Evolutionary conservation across 2,113 vertebrate species (phyloP).

Genomic region (Fukomys damarensis): DNA sequence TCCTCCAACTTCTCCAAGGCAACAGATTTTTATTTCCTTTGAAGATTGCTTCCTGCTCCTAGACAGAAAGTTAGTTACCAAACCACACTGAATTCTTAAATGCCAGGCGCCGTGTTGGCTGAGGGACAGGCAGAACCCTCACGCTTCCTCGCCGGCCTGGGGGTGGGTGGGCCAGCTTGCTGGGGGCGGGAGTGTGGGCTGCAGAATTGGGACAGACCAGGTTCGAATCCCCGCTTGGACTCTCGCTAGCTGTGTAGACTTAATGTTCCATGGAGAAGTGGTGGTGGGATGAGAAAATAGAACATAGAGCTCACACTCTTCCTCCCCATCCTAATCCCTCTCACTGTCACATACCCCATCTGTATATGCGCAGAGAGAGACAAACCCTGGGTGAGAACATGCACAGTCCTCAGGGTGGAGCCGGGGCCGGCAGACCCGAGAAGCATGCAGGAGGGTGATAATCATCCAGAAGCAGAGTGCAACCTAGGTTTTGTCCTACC

Average conservation of each 20-base stretch:
- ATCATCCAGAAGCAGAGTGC: accelerated
- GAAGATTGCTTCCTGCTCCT: conserved; percentile 36
- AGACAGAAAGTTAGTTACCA: not conserved
- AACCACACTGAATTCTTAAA: not conserved
- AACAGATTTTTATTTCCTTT: conserved; percentile 56
- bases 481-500: not conserved
- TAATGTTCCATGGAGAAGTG: accelerated
- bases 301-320: accelerated
- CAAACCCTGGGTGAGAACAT: too few relatives aligned
- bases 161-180: not conserved
- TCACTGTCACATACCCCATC: not conserved
- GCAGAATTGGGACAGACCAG: not conserved
- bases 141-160: accelerated
- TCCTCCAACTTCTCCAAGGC: conserved; percentile 73
- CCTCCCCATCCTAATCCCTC: not conserved
- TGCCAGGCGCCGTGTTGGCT: not conserved
- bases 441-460: not conserved
- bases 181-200: not conserved
- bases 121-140: accelerated
- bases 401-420: not conserved
- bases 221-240: not conserved
- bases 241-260: not conserved
- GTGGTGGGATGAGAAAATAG: not conserved
- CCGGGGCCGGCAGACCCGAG: not conserved
- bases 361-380: accelerated